Conservation (phyloP, 2,888 invertebrate species). For the Cenopis cana region DNA sequence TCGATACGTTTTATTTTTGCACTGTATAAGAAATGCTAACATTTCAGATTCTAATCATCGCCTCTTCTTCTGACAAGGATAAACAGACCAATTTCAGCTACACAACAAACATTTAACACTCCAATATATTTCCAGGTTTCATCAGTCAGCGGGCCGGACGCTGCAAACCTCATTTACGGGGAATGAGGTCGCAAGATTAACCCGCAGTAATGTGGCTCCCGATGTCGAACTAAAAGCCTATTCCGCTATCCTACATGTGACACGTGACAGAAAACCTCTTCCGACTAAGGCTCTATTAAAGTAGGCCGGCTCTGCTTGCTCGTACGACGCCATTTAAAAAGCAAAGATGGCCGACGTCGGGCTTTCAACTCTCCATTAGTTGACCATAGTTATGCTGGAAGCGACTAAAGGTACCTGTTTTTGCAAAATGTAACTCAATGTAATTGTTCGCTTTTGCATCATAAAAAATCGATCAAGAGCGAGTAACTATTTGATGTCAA, state of each 20-base stretch:
- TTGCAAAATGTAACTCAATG: no score
- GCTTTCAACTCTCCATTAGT: constrained; percentile 19
- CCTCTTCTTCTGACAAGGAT: not conserved
- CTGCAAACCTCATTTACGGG: constrained; percentile 31
- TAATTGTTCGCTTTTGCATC: no score
- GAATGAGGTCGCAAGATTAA: constrained; percentile 35
- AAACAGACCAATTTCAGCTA: not conserved
- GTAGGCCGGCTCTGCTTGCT: constrained; percentile 24
- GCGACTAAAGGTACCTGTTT: no score
- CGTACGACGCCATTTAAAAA: constrained; percentile 20
- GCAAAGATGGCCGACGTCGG: constrained; percentile 15
- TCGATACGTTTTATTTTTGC: no score
- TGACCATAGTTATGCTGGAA: no score
- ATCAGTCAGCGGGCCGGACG: constrained; percentile 24
- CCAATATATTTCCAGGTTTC: constrained; percentile 5
- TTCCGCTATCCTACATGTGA: constrained; percentile 15
- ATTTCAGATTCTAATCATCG: not conserved
- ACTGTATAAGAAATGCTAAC: no score
- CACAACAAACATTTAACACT: constrained; percentile 13
- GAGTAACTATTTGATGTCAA: no score
- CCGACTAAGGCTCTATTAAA: constrained; percentile 11
- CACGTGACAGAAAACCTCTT: constrained; percentile 30
- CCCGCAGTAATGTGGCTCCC: constrained; percentile 24
- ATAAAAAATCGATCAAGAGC: no score
- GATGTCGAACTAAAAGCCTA: constrained; percentile 35